A percentile compares a stretch with the other conserved stretches of the same genome.
Conservation (phyloP, 2,113 vertebrate species). For the Ramphastos sulfuratus region DNA sequence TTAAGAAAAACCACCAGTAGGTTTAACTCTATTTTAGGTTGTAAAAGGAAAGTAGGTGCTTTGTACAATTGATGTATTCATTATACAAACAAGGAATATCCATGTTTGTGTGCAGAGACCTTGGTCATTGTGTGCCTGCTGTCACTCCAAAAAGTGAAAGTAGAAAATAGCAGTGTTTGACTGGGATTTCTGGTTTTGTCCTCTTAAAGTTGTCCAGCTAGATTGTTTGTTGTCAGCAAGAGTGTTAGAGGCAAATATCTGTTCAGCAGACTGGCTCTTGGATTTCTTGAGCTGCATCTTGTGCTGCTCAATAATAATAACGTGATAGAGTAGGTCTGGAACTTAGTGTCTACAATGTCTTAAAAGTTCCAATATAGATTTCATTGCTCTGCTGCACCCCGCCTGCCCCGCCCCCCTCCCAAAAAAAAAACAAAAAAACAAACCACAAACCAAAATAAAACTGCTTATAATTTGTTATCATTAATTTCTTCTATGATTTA, state of each 20-base stretch:
- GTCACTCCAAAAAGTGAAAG: background rate
- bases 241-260: background rate
- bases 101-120: background rate
- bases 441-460: background rate
- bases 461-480: background rate
- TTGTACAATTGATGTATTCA: background rate
- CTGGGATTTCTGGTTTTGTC: background rate
- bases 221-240: background rate
- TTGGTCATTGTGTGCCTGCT: background rate
- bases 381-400: too few relatives aligned
- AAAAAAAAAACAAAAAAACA: too few relatives aligned
- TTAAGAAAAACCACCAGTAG: background rate
- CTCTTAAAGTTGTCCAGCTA: background rate
- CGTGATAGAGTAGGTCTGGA: background rate
- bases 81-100: background rate
- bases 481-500: background rate
- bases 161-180: background rate
- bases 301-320: background rate
- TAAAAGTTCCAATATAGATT: background rate
- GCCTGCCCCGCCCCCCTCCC: too few relatives aligned
- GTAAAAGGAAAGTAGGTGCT: background rate
- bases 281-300: background rate
- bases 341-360: background rate
- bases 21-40: background rate
- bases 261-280: background rate